Percentiles rank a stretch among this genome's conserved stretches.
Conservation (phyloP, 2,797 vertebrate species). For the Lacerta bilineata region DNA sequence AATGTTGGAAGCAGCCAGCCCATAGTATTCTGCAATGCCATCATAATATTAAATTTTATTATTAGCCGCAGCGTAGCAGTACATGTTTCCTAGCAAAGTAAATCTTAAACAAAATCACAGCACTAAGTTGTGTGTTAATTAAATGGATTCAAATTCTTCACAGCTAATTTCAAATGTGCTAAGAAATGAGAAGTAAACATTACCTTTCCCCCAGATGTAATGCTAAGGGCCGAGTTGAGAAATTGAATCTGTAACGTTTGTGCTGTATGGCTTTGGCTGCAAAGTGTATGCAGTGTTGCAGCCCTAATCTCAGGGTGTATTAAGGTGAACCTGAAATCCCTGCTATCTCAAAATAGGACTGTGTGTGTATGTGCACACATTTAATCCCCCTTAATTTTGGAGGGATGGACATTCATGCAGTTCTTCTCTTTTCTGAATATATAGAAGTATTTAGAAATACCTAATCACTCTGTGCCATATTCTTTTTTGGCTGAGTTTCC, state of each 20-base stretch:
- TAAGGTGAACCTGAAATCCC: neutral
- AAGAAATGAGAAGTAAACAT: neutral
- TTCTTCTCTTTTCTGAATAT: neutral
- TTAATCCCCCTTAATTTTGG: neutral
- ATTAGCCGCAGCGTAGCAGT: neutral
- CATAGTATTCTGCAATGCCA: slow-evolving; percentile 8
- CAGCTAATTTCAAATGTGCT: neutral
- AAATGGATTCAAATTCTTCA: neutral
- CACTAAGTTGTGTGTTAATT: neutral
- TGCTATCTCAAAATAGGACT: neutral
- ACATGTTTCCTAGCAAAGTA: neutral
- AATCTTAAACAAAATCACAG: neutral
- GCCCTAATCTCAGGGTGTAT: neutral
- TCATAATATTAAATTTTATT: slow-evolving; percentile 1
- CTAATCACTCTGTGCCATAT: neutral
- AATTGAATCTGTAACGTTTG: neutral
- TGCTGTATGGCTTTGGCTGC: neutral
- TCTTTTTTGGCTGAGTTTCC: neutral
- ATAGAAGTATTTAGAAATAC: slow-evolving; percentile 5
- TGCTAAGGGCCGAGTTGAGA: neutral
- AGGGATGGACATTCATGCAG: neutral
- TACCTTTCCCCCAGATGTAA: neutral
- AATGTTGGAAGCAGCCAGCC: neutral
- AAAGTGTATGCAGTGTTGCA: neutral
- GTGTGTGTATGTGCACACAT: neutral